Conservation (phyloP, 2,888 invertebrate genomes). For the Eupithecia subumbrata region DNA sequence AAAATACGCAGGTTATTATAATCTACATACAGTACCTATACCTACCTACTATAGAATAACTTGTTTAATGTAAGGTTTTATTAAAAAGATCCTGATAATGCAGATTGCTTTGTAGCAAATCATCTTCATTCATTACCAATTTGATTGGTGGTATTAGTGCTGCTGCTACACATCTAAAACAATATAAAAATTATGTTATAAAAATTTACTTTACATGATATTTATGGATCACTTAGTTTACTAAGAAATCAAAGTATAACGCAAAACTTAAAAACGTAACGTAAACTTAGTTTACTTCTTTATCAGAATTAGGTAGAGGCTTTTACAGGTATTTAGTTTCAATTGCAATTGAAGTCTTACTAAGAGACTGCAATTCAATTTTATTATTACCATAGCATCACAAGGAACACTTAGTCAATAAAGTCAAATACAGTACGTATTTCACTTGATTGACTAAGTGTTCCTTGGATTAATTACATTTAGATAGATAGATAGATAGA, state of each 20-base stretch:
- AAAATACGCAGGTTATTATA: background rate
- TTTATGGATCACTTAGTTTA: background rate
- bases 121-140: constrained; percentile 83
- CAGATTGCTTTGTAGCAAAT: constrained; percentile 81
- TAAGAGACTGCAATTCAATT: no score
- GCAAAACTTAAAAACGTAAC: no score
- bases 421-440: no score
- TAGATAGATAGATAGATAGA: no score
- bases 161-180: constrained; percentile 83
- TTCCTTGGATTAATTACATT: no score
- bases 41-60: background rate
- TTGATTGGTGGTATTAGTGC: constrained; percentile 87
- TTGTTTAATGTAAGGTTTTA: constrained; percentile 19
- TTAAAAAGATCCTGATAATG: constrained; percentile 78
- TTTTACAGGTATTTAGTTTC: background rate
- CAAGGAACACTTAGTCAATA: no score
- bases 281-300: background rate
- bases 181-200: background rate
- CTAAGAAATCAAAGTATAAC: no score
- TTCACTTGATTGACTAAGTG: no score
- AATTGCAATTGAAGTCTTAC: no score
- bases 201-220: background rate
- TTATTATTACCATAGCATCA: no score
- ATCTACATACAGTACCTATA: background rate
- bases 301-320: background rate